Conservation (phyloP, 2,888 invertebrate species). For the Pyrocoelia pectoralis region DNA sequence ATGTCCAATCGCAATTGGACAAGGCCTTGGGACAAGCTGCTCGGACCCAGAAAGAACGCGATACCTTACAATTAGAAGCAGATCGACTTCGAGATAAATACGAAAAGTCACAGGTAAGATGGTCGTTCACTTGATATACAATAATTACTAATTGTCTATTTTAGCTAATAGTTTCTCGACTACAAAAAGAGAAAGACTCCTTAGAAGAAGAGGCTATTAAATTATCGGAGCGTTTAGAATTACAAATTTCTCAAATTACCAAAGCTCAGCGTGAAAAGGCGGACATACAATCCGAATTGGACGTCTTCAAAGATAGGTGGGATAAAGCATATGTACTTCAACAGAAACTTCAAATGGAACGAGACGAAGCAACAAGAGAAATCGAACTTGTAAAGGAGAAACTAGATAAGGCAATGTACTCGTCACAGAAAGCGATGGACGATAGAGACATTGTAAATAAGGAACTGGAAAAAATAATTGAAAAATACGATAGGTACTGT, state of each 20-base stretch:
- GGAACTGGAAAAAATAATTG: constrained; percentile 91
- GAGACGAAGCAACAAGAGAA: constrained; percentile 86
- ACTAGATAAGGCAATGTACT: constrained; percentile 84
- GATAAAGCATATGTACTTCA: constrained; percentile 86
- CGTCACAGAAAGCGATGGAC: constrained; percentile 83
- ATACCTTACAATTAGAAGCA: constrained; percentile 82
- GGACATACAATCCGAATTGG: constrained; percentile 84
- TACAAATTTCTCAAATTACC: constrained; percentile 81
- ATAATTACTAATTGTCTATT: constrained; percentile 35
- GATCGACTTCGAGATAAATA: constrained; percentile 89
- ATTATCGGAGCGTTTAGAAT: constrained; percentile 82
- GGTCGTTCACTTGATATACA: not conserved
- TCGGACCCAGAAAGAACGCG: constrained; percentile 89
- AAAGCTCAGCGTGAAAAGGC: constrained; percentile 87
- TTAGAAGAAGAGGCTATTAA: constrained; percentile 83
- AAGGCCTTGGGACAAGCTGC: constrained; percentile 88
- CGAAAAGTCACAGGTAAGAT: constrained; percentile 84
- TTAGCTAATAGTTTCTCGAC: constrained; percentile 76
- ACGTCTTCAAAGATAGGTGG: constrained; percentile 86
- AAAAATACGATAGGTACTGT: constrained; percentile 86
- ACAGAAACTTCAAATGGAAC: constrained; percentile 86
- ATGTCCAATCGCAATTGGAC: constrained; percentile 88
- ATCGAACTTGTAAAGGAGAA: constrained; percentile 89
- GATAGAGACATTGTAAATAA: constrained; percentile 89
- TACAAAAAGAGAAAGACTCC: constrained; percentile 89